A percentile compares a stretch with the other conserved stretches of the same genome.
Conservation (phyloP, 1,140 invertebrate species). For the Hyphantria cunea region DNA sequence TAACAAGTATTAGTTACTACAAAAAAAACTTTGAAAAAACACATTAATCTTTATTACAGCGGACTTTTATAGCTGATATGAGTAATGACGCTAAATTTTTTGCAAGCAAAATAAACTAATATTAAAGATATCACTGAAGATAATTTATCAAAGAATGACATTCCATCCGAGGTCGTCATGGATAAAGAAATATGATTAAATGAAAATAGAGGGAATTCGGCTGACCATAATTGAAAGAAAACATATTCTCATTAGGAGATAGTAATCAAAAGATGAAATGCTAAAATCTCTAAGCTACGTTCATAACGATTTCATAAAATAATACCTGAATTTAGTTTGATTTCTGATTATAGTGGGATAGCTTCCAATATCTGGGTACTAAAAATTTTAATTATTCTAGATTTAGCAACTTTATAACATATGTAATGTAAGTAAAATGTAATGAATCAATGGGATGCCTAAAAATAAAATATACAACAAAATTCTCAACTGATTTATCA, state of each 20-base stretch:
- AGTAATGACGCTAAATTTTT: slow-evolving; percentile 16
- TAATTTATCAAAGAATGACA: slow-evolving; percentile 15
- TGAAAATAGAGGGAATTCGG: neutral
- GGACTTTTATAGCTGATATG: slow-evolving; percentile 21
- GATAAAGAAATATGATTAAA: slow-evolving; percentile 1
- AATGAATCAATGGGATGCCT: too few relatives aligned
- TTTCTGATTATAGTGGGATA: too few relatives aligned
- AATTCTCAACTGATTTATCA: too few relatives aligned
- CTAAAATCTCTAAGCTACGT: neutral
- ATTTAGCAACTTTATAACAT: too few relatives aligned
- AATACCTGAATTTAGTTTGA: too few relatives aligned
- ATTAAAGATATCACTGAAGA: slow-evolving; percentile 16
- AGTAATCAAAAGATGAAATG: neutral
- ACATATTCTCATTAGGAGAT: neutral
- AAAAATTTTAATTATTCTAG: too few relatives aligned
- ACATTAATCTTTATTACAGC: slow-evolving; percentile 20
- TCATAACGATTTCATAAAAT: too few relatives aligned
- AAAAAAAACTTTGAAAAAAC: slow-evolving; percentile 16
- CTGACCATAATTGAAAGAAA: neutral
- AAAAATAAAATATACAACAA: too few relatives aligned
- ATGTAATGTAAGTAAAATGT: too few relatives aligned
- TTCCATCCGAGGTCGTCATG: neutral
- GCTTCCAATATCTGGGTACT: too few relatives aligned
- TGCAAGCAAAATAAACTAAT: slow-evolving; percentile 11
- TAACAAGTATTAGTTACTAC: slow-evolving; percentile 2